Evolutionary conservation across 2,113 vertebrate genomes (phyloP).

Genomic region (Nycticryphes semicollaris): DNA sequence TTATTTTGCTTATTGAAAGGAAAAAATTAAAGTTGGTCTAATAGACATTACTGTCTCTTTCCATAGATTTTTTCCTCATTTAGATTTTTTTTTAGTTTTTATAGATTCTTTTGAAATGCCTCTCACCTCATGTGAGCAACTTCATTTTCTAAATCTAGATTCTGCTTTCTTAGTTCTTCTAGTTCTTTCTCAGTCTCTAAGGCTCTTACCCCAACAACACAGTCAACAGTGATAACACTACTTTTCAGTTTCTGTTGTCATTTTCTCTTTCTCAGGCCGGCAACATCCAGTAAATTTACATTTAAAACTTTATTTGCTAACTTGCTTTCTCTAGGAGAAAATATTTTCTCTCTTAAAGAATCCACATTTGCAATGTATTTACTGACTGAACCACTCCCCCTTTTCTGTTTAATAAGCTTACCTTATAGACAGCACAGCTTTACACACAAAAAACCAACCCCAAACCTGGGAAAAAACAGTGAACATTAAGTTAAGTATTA

Average conservation of each 20-base stretch:
- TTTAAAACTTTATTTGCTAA: not conserved
- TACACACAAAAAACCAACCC: not conserved
- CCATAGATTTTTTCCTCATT: not conserved
- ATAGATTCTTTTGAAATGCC: not conserved
- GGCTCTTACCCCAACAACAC: conserved; percentile 80
- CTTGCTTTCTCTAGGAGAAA: not conserved
- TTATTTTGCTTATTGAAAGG: not conserved
- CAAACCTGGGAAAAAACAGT: not conserved
- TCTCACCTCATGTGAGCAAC: conserved; percentile 84
- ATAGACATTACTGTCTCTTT: not conserved
- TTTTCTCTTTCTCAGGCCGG: conserved; percentile 90
- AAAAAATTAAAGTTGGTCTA: not conserved
- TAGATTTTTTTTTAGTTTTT: not conserved
- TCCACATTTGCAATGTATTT: not conserved
- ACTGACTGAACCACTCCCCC: not conserved
- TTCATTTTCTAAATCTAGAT: conserved; percentile 85
- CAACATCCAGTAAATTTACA: conserved; percentile 15
- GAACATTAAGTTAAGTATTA: not conserved
- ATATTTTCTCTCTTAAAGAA: not conserved
- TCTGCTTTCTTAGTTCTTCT: conserved; percentile 86
- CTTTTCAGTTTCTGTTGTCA: conserved; percentile 84
- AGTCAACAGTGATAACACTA: conserved; percentile 86
- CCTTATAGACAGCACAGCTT: not conserved
- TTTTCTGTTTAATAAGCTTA: not conserved
- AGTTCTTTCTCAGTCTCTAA: conserved; percentile 83